Percentiles rank a stretch among this genome's conserved stretches.
Evolutionary conservation across 2,888 invertebrate species (phyloP).

Genomic region (Apamea sordens): DNA sequence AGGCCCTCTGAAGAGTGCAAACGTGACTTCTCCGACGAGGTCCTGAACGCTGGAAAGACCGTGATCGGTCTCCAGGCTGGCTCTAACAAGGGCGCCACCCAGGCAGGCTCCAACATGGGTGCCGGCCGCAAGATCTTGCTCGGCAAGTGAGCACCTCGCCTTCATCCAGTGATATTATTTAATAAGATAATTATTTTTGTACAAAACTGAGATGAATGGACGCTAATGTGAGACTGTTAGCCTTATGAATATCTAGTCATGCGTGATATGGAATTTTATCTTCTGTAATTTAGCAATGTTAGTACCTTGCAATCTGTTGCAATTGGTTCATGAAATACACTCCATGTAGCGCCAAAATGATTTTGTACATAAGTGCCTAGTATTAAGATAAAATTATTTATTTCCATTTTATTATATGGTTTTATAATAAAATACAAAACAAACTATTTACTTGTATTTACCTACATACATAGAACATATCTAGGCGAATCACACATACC

Average conservation of each 20-base stretch:
- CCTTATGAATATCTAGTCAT: constrained; percentile 80
- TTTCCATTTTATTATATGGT: constrained; percentile 86
- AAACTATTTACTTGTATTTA: constrained; percentile 56
- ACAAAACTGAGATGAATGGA: constrained; percentile 85
- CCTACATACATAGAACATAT: not conserved
- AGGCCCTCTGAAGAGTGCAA: constrained; percentile 98
- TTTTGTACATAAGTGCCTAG: constrained; percentile 87
- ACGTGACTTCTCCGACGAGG: constrained; percentile 98
- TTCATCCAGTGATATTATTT: constrained; percentile 87
- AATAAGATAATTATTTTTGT: constrained; percentile 83
- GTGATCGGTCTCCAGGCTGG: constrained; percentile 98
- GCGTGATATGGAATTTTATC: constrained; percentile 75
- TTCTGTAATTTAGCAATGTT: constrained; percentile 63
- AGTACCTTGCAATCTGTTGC: constrained; percentile 55
- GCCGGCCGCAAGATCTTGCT: constrained; percentile 97
- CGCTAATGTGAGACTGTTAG: constrained; percentile 83
- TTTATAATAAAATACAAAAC: constrained; percentile 85
- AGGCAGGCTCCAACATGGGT: constrained; percentile 97
- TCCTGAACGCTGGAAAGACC: constrained; percentile 96
- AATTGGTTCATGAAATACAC: constrained; percentile 73
- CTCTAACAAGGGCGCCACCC: constrained; percentile 98
- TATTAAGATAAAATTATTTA: constrained; percentile 84
- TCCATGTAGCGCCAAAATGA: constrained; percentile 84
- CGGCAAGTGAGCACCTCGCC: constrained; percentile 93
- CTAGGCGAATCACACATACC: not conserved